phyloP scores from a whole-genome alignment of 2,888 invertebrate species.

The Stomorhina lunata region DNA sequence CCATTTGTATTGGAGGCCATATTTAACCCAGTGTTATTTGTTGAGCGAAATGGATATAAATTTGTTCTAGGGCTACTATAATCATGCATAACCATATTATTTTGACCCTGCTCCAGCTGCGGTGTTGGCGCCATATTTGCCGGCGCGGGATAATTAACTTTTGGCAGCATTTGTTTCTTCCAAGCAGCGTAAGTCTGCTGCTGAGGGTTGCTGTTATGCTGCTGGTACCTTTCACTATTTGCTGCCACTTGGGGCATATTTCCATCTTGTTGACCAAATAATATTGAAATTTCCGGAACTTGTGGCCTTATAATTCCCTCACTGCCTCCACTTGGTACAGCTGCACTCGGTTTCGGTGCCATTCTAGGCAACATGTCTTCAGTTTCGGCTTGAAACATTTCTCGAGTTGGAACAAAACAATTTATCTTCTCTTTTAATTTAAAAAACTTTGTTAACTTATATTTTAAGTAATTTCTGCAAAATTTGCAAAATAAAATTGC shows the following conservation, averaged over 20 bases:
- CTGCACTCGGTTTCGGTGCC: conserved; percentile 74
- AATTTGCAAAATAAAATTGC: no score
- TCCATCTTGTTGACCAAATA: conserved; percentile 43
- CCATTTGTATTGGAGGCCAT: neutral
- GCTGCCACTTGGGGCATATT: neutral
- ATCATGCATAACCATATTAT: neutral
- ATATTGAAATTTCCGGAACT: conserved; percentile 68
- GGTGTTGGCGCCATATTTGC: conserved; percentile 54
- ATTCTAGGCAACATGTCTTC: conserved; percentile 77
- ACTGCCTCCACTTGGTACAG: conserved; percentile 64
- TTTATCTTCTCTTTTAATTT: no score
- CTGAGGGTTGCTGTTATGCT: neutral
- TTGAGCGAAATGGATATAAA: conserved; percentile 65
- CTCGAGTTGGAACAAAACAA: no score
- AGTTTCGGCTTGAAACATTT: conserved; percentile 75
- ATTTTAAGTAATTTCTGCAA: no score
- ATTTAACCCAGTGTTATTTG: neutral
- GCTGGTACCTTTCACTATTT: conserved; percentile 5
- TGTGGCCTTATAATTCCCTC: conserved; percentile 59
- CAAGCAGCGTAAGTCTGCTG: conserved; percentile 71
- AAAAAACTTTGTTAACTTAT: no score
- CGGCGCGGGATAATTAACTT: conserved; percentile 70
- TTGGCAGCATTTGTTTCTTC: conserved; percentile 76
- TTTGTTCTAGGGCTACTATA: conserved; percentile 44
- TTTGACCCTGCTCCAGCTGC: neutral